A percentile compares a stretch with the other conserved stretches of the same genome.
These are phyloP conservation scores for Cassiopea xamachana DNA, from an alignment of 30 jellyfish, hydroid and myxozoan genomes.

Conservation along the genomic window DNA sequence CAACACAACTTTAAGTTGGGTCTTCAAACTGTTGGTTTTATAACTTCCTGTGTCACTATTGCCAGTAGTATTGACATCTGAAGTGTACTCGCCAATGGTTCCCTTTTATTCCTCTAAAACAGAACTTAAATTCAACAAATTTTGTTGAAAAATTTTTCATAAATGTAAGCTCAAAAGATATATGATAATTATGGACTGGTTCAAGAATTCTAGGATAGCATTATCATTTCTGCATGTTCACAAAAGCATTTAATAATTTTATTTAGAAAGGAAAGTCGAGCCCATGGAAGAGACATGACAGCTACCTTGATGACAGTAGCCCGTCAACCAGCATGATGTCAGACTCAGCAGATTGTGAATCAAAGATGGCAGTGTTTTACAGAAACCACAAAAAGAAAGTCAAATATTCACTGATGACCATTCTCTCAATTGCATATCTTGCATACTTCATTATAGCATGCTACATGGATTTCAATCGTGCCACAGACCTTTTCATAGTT, in stretches of 20 bases:
- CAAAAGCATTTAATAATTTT: background rate
- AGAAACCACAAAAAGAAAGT: constrained; percentile 41
- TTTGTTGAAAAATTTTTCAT: too few species aligned
- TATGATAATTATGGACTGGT: too few species aligned
- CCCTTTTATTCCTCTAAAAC: too few species aligned
- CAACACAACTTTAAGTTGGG: too few species aligned
- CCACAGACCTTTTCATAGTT: constrained; percentile 71
- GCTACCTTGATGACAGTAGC: constrained; percentile 16
- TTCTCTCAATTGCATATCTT: constrained; percentile 16
- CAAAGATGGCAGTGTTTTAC: constrained; percentile 25
- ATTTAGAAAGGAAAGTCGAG: background rate
- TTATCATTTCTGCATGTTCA: background rate
- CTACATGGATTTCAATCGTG: constrained; percentile 65
- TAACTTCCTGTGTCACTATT: too few species aligned
- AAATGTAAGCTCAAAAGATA: too few species aligned
- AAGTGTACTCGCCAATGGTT: too few species aligned
- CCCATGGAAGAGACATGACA: constrained; percentile 50
- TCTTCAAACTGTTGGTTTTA: too few species aligned
- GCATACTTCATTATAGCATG: constrained; percentile 72
- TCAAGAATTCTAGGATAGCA: too few species aligned
- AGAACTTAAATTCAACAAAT: too few species aligned
- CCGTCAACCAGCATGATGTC: constrained; percentile 4
- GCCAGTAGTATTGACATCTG: too few species aligned
- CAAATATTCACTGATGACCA: constrained; percentile 1
- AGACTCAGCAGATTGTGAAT: constrained; percentile 39